These are phyloP conservation scores for Harpalus rubripes DNA, from an alignment of 2,888 invertebrate genomes.

Conservation along the genomic window DNA sequence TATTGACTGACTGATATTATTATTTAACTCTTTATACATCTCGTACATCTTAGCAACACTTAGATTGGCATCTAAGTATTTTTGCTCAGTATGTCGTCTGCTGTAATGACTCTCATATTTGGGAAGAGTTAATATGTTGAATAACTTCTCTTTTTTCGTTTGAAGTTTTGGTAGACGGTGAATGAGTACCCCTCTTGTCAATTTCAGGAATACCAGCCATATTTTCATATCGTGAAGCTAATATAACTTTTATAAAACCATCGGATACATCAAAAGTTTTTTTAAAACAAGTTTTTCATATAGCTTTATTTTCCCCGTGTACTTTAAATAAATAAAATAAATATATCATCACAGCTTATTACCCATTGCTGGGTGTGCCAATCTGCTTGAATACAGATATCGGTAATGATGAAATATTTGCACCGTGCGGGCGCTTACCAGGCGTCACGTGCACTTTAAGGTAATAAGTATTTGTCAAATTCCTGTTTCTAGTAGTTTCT, in stretches of 20 bases:
- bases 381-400: no score
- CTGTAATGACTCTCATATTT: not conserved
- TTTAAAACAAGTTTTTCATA: conserved; percentile 6
- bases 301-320: not conserved
- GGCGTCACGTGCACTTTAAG: not conserved
- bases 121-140: conserved; percentile 2
- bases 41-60: not conserved
- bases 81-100: not conserved
- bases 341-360: no score
- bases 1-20: not conserved
- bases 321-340: no score
- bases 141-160: not conserved
- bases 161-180: not conserved
- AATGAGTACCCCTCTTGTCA: not conserved
- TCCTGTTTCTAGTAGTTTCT: not conserved
- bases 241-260: not conserved
- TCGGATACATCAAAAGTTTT: conserved; percentile 8
- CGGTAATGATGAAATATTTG: no score
- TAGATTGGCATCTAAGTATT: not conserved
- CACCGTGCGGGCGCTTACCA: no score
- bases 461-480: not conserved
- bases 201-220: not conserved
- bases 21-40: not conserved
- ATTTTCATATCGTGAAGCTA: not conserved
- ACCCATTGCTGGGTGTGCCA: no score